Base-by-base conservation (phyloP, 2,797 vertebrate species). In the Paramormyrops hopkinsi region DNA sequence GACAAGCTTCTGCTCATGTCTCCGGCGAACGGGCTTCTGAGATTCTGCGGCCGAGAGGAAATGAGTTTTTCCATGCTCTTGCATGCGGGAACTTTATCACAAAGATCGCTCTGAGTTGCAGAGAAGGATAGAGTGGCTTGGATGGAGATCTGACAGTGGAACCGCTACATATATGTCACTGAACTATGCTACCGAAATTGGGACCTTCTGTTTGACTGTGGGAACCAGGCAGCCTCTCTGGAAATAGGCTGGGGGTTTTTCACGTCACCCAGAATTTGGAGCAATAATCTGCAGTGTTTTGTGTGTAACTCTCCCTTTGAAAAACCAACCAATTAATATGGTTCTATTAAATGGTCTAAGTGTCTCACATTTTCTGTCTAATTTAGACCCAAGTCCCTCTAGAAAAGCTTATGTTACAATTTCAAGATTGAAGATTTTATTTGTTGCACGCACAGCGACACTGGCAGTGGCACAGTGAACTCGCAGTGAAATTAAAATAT, bases 171-270 rank as follows among this genome's bases (percentile, higher is more conserved):
- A 93, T 93, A 90, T 93, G 90, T 91, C 92, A 88, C 92, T 89
- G 48, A 93, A 92, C 90, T 92, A 91, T 94, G 90, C 91, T 91
- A 73, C 89, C 92, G 89, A 94, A 94, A 93, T 92, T 93, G 90
- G 90, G 92, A 93, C 92, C 86, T 92, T 91, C 90, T 94, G 92
- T 94, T 94, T 90, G 91, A 91, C 91, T 93, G 92, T 93, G 94
- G 91, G 92, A 95, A 93, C 92, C 88, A 90, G 88, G 90, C 90
- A n/a, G 56, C 90, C 87, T 91, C 11, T n/a, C 33, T 44, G n/a
- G 9, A 86, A 86, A 25, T 54, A 19, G 59, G 17, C 86, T 33
- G 29, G 50, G 29, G 50, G 17, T 89, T 89, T 91, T 79, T 48
- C 76, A 48, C 88, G 56, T 65, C 91, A 29, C 59, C 87, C 9